phyloP scores from a whole-genome alignment of 1,140 invertebrate genomes.

The Aphelenchoides avenae region DNA sequence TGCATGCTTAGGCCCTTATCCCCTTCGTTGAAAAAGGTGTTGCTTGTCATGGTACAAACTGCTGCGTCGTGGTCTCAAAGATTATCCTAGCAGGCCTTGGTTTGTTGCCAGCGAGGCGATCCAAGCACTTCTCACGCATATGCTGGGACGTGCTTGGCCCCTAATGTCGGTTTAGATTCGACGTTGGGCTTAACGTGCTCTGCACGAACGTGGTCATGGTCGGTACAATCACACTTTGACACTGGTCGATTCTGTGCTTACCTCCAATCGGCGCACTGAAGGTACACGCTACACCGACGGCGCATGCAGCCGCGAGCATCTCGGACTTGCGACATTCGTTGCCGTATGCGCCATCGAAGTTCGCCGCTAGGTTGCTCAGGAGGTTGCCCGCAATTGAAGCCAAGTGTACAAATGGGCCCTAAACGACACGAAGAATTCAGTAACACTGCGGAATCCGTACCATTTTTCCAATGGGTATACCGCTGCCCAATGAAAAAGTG shows the following conservation, averaged over 20 bases:
- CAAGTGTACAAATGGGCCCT: slow-evolving; percentile 59
- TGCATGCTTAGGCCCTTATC: too few species aligned
- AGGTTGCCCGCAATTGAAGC: slow-evolving; percentile 54
- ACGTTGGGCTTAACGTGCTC: too few species aligned
- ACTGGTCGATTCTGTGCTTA: slow-evolving; percentile 5
- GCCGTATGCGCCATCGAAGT: slow-evolving; percentile 41
- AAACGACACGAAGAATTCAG: neutral
- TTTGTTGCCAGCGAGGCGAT: too few species aligned
- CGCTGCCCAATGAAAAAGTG: slow-evolving; percentile 87
- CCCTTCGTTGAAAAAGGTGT: too few species aligned
- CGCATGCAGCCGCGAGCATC: slow-evolving; percentile 59
- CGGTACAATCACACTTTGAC: neutral
- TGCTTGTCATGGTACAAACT: too few species aligned
- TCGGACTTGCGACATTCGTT: slow-evolving; percentile 51
- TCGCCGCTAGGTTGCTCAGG: slow-evolving; percentile 32
- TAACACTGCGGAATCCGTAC: slow-evolving; percentile 63
- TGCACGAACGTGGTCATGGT: too few species aligned
- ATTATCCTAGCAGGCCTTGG: too few species aligned
- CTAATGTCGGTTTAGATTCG: too few species aligned
- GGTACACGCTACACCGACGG: slow-evolving; percentile 54
- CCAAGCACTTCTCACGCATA: too few species aligned
- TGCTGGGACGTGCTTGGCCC: too few species aligned
- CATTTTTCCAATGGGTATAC: slow-evolving; percentile 94
- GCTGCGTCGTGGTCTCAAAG: too few species aligned
- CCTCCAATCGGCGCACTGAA: slow-evolving; percentile 56